These are phyloP conservation scores for Poecilia velifera DNA, from an alignment of 2,797 vertebrate genomes.

Conservation along the genomic window DNA sequence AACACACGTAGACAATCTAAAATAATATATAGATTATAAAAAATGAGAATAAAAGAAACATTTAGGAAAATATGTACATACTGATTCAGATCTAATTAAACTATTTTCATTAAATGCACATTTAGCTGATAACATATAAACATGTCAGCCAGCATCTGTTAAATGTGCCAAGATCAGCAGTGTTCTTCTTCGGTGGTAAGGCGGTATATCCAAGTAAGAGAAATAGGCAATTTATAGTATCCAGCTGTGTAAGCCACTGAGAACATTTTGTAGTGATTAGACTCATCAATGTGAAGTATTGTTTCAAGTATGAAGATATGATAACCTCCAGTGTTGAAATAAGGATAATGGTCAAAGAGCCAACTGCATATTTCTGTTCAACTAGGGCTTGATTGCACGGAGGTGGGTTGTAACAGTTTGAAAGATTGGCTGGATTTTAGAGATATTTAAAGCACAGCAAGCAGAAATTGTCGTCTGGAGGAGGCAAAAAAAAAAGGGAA, in stretches of 20 bases:
- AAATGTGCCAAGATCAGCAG: neutral
- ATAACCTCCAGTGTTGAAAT: neutral
- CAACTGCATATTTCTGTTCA: constrained; percentile 2
- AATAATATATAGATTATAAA: neutral
- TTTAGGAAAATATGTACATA: neutral
- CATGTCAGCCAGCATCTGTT: neutral
- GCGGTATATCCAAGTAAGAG: neutral
- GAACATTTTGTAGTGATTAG: constrained; percentile 7
- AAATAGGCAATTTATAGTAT: neutral
- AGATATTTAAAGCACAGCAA: constrained; percentile 27
- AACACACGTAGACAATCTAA: neutral
- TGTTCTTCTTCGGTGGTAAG: neutral
- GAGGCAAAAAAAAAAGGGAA: neutral
- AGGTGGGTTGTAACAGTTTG: constrained; percentile 7
- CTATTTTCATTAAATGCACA: neutral
- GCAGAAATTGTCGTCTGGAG: constrained; percentile 19
- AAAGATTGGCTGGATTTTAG: constrained; percentile 9
- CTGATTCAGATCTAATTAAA: neutral
- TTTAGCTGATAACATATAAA: neutral
- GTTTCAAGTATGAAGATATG: constrained; percentile 1
- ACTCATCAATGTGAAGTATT: constrained; percentile 14
- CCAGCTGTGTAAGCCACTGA: neutral
- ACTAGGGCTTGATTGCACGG: constrained; percentile 7
- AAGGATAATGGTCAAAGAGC: constrained; percentile 10
- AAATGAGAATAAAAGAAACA: neutral